Base-by-base conservation (phyloP, 2,113 vertebrate genomes). In the Tenrec ecaudatus region DNA sequence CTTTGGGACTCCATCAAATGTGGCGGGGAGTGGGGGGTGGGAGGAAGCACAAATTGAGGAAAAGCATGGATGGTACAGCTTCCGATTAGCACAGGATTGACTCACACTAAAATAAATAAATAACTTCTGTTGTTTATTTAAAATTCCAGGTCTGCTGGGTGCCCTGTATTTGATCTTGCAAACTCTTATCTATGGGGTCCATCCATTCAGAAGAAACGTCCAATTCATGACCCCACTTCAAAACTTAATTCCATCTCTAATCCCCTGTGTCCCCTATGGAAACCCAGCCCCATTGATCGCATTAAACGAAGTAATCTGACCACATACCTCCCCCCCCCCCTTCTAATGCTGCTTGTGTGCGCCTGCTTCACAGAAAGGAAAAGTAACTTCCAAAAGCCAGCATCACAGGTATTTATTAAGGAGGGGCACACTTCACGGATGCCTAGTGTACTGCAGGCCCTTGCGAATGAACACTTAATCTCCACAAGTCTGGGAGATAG, bases 181-280 rank as follows among this genome's bases (percentile, higher is more conserved):
- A 17, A 29, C n/a, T 71, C 29, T 83, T 83, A 43, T 33, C 16
- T n/a, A 85, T 0, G 6, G 66, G 73, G 64, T 29, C 86, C 10
- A 89, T 89, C 91, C 92, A 94, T 91, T 93, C 92, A 85, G 80
- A 94, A 86, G 60, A 90, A 47, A 40, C 90, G 80, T 93, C 69
- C 71, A 88, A 75, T 83, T 88, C 76, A 93, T 85, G 47, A 79
- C 8, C n/a, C 36, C 0, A 57, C 31, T 43, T 25, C 27, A 77
- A 62, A 53, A 23, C 19, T 6, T 83, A 92, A 94, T 84, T 87
- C 89, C 90, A 47, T 88, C 68, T 90, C 68, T 95, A 94, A 95
- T 96, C 88, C 64, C n/a, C 86, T 82, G 27, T 89, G 88, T 86
- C 58, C 92, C 53, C 29, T n/a, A 79, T 38, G 57, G 90, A 94